A percentile compares a stretch with the other conserved stretches of the same genome.
phyloP scores from a whole-genome alignment of 37 sponge, comb jelly and placozoan genomes.

The Haliclona indistincta region DNA sequence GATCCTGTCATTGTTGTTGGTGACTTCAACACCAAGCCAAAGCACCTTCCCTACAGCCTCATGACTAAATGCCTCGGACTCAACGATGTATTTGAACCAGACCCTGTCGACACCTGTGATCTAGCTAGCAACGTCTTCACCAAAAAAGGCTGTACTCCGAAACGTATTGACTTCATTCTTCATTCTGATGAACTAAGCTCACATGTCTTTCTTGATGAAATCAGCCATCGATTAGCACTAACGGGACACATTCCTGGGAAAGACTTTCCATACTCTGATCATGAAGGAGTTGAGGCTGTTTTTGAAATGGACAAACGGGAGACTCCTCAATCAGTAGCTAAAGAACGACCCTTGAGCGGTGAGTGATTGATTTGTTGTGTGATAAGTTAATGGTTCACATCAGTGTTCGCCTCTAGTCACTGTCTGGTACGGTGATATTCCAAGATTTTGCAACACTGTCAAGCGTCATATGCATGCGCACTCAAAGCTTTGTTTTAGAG shows the following conservation, averaged over 20 bases:
- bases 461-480: no score
- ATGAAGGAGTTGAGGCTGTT: conserved; percentile 68
- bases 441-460: no score
- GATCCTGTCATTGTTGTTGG: conserved; percentile 66
- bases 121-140: conserved; percentile 49
- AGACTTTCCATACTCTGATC: conserved; percentile 76
- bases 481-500: no score
- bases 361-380: no score
- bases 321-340: no score
- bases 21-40: conserved; percentile 69
- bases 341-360: no score
- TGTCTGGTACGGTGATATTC: no score
- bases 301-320: no score
- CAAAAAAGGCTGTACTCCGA: conserved; percentile 23
- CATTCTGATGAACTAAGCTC: conserved; percentile 28
- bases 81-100: conserved; percentile 34
- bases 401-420: no score
- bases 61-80: conserved; percentile 51
- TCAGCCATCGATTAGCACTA: conserved; percentile 20
- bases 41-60: conserved; percentile 48
- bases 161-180: conserved; percentile 75
- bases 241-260: conserved; percentile 62
- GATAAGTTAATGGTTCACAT: no score
- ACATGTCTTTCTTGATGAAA: neutral
- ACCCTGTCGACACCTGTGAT: conserved; percentile 53